Percentiles rank a stretch among this genome's conserved stretches.
phyloP scores from a whole-genome alignment of 2,113 vertebrate genomes.

The Aphelocoma coerulescens region DNA sequence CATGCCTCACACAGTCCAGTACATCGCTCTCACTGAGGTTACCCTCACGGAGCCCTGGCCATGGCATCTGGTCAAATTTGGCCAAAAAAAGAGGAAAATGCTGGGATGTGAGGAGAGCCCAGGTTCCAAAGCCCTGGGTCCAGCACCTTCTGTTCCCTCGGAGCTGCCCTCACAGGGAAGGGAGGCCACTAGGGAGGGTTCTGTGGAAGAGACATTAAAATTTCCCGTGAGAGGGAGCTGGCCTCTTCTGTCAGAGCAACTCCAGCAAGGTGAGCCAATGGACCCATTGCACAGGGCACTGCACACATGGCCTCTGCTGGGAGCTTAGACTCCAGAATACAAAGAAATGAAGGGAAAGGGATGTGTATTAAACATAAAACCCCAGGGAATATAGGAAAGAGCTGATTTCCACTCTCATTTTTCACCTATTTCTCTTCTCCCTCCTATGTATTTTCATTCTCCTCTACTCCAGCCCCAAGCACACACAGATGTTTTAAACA shows the following conservation, averaged over 20 bases:
- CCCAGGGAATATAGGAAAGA: neutral
- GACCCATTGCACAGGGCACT: neutral
- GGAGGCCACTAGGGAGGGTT: neutral
- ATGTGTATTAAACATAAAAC: neutral
- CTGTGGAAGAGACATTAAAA: rapidly evolving
- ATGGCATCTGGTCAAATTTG: neutral
- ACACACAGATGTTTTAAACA: neutral
- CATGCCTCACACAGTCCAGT: rapidly evolving
- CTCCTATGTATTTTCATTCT: neutral
- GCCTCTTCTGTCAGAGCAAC: neutral
- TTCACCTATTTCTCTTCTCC: neutral
- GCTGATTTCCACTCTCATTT: neutral
- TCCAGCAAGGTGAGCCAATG: neutral
- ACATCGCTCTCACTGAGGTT: neutral
- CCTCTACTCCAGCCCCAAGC: neutral
- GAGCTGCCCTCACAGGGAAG: neutral
- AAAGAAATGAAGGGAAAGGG: neutral
- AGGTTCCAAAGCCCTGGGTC: neutral
- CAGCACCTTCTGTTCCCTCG: neutral
- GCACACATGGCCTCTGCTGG: neutral
- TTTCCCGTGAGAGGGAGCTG: neutral
- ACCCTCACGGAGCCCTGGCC: neutral
- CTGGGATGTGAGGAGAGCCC: neutral
- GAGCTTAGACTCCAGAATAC: neutral
- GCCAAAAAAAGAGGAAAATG: neutral